Conservation (phyloP, 1,140 invertebrate species). For the Atta texana region DNA sequence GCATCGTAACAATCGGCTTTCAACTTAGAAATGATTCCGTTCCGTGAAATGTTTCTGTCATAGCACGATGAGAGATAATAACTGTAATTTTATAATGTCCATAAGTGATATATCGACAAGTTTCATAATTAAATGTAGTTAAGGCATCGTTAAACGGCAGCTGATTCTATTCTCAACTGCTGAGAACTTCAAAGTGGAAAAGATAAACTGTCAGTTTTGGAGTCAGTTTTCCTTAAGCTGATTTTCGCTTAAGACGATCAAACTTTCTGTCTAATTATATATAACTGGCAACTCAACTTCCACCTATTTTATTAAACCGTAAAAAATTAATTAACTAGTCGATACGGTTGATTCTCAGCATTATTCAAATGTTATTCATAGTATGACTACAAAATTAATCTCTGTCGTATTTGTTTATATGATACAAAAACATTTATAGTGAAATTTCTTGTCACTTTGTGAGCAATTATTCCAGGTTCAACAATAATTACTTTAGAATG, state of each 20-base stretch:
- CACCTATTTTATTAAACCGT: slow-evolving; percentile 23
- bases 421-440: background rate
- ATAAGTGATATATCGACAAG: slow-evolving; percentile 31
- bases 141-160: slow-evolving; percentile 43
- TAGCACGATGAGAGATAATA: background rate
- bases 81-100: slow-evolving; percentile 21
- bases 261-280: slow-evolving; percentile 38
- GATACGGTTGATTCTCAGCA: background rate
- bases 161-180: slow-evolving; percentile 42
- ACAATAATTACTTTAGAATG: slow-evolving; percentile 1
- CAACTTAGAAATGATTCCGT: background rate
- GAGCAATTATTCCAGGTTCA: background rate
- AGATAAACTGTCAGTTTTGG: slow-evolving; percentile 52
- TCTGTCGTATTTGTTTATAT: background rate
- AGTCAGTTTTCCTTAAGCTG: slow-evolving; percentile 53
- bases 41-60: background rate
- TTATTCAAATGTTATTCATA: background rate
- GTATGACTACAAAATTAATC: background rate
- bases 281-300: slow-evolving; percentile 16
- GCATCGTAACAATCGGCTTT: slow-evolving; percentile 41
- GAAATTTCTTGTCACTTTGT: slow-evolving; percentile 30
- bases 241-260: slow-evolving; percentile 57
- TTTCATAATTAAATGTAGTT: slow-evolving; percentile 54
- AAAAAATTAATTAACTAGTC: slow-evolving; percentile 51
- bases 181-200: slow-evolving; percentile 21